Conservation (phyloP, 2,888 invertebrate species). For the Amblyteles armatorius region DNA sequence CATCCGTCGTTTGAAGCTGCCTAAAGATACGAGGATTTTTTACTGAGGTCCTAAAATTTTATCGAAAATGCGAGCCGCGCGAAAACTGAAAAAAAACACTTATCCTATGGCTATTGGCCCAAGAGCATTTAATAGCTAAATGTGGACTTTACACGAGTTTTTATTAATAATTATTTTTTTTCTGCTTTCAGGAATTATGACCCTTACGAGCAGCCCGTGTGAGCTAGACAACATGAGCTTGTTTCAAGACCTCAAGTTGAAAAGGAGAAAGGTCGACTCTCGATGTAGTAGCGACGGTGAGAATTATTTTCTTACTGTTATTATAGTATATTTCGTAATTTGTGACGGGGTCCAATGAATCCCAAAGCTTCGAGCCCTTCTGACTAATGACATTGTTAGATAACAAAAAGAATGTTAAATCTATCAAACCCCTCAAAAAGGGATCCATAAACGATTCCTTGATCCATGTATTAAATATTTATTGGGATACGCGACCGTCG, state of each 20-base stretch:
- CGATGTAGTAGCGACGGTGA: conserved; percentile 98
- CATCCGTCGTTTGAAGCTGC: too few species aligned
- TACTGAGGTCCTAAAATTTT: neutral
- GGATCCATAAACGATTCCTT: neutral
- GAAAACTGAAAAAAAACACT: too few species aligned
- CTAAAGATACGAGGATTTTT: neutral
- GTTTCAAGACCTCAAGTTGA: conserved; percentile 99
- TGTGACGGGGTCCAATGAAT: neutral
- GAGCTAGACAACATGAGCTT: conserved; percentile 99
- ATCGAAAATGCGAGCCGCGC: too few species aligned
- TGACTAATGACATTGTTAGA: neutral
- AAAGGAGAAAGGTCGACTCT: conserved; percentile 98
- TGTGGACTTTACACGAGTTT: too few species aligned
- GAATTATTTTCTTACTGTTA: conserved; percentile 77
- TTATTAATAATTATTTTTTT: conserved; percentile 50
- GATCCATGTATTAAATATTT: neutral
- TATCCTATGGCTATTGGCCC: too few species aligned
- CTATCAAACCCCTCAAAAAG: neutral
- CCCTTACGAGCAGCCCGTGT: conserved; percentile 98
- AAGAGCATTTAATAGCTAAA: too few species aligned
- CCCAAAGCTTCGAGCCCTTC: neutral
- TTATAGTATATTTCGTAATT: conserved; percentile 12
- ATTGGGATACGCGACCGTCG: neutral
- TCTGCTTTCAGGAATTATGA: conserved; percentile 94
- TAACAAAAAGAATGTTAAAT: neutral